Evolutionary conservation across 2,797 vertebrate species (phyloP).

Genomic region (Aeoliscus strigatus): DNA sequence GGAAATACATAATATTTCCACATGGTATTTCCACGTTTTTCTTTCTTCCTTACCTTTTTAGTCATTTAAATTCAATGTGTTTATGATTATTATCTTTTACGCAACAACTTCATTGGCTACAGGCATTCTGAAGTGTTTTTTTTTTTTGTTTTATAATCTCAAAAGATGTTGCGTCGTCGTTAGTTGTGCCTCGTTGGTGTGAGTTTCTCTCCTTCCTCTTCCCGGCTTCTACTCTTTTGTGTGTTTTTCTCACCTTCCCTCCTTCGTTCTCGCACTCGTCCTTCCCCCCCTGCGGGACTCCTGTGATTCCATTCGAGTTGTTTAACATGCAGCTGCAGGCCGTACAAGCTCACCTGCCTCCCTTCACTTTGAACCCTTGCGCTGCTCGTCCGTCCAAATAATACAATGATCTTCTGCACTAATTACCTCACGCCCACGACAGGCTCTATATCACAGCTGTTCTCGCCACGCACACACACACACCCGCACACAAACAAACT

Average conservation of each 20-base stretch:
- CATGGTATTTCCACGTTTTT: too few relatives aligned
- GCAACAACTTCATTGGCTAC: too few relatives aligned
- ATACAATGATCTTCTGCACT: slow-evolving; percentile 80
- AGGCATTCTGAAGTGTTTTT: too few relatives aligned
- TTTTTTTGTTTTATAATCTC: too few relatives aligned
- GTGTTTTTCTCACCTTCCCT: slow-evolving; percentile 32
- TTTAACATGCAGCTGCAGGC: slow-evolving; percentile 71
- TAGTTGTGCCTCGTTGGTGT: neutral
- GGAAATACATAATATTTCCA: too few relatives aligned
- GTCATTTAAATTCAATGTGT: too few relatives aligned
- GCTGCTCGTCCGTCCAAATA: slow-evolving; percentile 70
- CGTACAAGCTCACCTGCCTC: slow-evolving; percentile 74
- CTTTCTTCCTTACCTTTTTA: too few relatives aligned
- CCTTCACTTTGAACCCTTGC: slow-evolving; percentile 66
- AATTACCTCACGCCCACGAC: slow-evolving; percentile 73
- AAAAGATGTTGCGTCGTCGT: too few relatives aligned
- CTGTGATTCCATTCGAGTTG: slow-evolving; percentile 64
- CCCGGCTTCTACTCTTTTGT: slow-evolving; percentile 6
- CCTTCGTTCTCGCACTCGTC: slow-evolving; percentile 5
- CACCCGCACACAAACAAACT: slow-evolving; percentile 20
- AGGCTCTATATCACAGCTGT: slow-evolving; percentile 72
- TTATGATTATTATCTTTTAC: too few relatives aligned
- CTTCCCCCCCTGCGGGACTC: slow-evolving; percentile 40
- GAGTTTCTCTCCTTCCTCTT: slow-evolving; percentile 12
- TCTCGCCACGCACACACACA: slow-evolving; percentile 37